Base-by-base conservation (phyloP, 2,113 vertebrate genomes). In the Monopterus albus region DNA sequence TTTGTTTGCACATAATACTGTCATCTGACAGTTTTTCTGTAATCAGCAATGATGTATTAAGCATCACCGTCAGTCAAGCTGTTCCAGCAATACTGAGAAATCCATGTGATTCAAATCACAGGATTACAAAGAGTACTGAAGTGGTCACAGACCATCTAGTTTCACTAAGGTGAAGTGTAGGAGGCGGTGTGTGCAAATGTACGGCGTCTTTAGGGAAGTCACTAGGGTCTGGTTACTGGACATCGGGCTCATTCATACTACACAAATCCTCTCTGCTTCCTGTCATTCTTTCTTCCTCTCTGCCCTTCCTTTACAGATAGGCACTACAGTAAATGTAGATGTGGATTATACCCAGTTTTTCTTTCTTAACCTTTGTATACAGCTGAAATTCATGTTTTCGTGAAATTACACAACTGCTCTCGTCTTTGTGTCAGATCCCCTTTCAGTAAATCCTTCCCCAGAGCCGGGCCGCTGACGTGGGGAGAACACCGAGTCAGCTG, bases 81-180 rank as follows among this genome's bases (percentile, higher is more conserved):
- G 0, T 17, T 29, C 18, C 14, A 50, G 21, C 47, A 66, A 28
- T 36, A 57, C 52, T 29, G 33, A 60, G 59, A 71, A 73, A 67
- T 53, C 21, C 33, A 62, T 2, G 21, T 62, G 58, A 68, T 52
- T 62, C 2, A 29, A 61, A 60, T 57, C 42, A 60, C 65, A 65
- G 9, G 31, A 72, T 59, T 43, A 51, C 20, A 68, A 76, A 39
- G 49, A 64, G 28, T 35, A 64, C 26, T 14, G 15, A 4, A 66
- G 35, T 12, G 33, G 50, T 75, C 29, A 47, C 15, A 26, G 53
- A 49, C 57, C 62, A 25, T 29, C 5, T 2, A 39, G 35, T 88
- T 86, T 74, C 85, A 81, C 81, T 74, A 86, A 86, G 35, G 28
- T 35, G 13, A 13, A 46, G 72, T 63, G 72, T 83, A 69, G 68